These are phyloP conservation scores for Cheilosia urbana DNA, from an alignment of 2,888 invertebrate species.

Conservation along the genomic window DNA sequence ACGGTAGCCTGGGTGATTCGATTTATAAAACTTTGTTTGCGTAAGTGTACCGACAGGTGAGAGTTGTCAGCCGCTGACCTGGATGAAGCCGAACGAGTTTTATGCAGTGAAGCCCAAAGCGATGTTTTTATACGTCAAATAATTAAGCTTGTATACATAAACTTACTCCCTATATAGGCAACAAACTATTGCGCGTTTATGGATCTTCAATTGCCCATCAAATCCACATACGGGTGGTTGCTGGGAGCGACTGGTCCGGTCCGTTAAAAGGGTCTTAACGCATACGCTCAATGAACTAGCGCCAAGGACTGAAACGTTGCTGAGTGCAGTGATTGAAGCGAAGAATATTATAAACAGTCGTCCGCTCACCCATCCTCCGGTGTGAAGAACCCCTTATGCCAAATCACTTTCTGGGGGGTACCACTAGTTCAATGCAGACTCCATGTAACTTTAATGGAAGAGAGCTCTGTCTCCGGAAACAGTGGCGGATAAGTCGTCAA, in stretches of 20 bases:
- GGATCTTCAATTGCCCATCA: slow-evolving; percentile 19
- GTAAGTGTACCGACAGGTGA: background rate
- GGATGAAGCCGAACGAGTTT: background rate
- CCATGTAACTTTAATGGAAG: background rate
- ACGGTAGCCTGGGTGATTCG: slow-evolving; percentile 8
- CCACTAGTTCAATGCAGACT: background rate
- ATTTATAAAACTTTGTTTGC: background rate
- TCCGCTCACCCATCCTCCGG: slow-evolving; percentile 9
- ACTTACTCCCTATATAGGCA: slow-evolving; percentile 47
- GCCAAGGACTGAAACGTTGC: slow-evolving; percentile 6
- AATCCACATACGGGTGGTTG: background rate
- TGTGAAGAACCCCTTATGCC: slow-evolving; percentile 28
- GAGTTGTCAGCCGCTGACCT: background rate
- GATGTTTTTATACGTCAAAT: slow-evolving; percentile 32
- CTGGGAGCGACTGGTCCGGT: slow-evolving; percentile 17
- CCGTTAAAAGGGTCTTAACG: background rate
- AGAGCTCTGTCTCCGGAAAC: background rate
- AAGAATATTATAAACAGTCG: slow-evolving; percentile 14
- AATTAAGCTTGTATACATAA: slow-evolving; percentile 3
- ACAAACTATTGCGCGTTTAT: slow-evolving; percentile 22
- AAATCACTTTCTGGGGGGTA: slow-evolving; percentile 16
- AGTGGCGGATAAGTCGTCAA: slow-evolving; percentile 18
- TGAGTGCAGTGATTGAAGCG: slow-evolving; percentile 10
- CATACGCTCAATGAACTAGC: background rate
- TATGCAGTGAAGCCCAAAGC: slow-evolving; percentile 2